Base-by-base conservation (phyloP, 2,888 invertebrate species). In the Pristionchus japonicus region DNA sequence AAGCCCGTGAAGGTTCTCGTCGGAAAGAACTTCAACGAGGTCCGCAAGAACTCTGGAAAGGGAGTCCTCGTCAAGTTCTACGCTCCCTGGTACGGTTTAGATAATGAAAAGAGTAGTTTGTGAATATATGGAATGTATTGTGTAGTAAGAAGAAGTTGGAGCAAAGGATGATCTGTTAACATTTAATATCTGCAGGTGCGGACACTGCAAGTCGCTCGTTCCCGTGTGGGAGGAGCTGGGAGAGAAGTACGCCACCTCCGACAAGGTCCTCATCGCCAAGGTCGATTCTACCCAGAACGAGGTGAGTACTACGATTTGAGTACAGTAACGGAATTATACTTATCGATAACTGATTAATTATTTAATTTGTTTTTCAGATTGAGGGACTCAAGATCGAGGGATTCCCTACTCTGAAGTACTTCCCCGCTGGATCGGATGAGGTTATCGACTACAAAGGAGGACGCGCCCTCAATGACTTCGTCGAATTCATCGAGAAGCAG, bases 41-140 rank as follows among this genome's bases (percentile, higher is more conserved):
- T 88, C 9, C 57, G 67, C 70, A 96, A 97, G 91, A 97, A 98
- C 95, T 96, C 96, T 93, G 96, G 95, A 91, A 98, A 98, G 96
- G 96, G 96, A 94, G 99, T 98, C 74, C 96, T 99, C 88, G 98
- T 99, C 91, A 98, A 99, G 96, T 99, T 99, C 96, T 99, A 98
- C 95, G 98, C 98, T 87, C 98, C 99, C 89, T 99, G 99, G 99
- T 77, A 77, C 77, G 77, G 4, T 43, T 15, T 31, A 17, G 57
- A 20, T 52, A 3, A 17, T 11, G 0, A n/a, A 57, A 57, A 23
- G 23, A 23, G 9, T 52, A 52, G 3, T n/a, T 57, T 57, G 3
- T 57, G n/a, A 23, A n/a, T 57, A 23, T n/a, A n/a, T 23, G 3
- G 9, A 57, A n/a, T 23, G n/a, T 57, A 57, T 37, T 37, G 34